These are phyloP conservation scores for Pionites leucogaster DNA, from an alignment of 2,113 vertebrate species.

Conservation along the genomic window DNA sequence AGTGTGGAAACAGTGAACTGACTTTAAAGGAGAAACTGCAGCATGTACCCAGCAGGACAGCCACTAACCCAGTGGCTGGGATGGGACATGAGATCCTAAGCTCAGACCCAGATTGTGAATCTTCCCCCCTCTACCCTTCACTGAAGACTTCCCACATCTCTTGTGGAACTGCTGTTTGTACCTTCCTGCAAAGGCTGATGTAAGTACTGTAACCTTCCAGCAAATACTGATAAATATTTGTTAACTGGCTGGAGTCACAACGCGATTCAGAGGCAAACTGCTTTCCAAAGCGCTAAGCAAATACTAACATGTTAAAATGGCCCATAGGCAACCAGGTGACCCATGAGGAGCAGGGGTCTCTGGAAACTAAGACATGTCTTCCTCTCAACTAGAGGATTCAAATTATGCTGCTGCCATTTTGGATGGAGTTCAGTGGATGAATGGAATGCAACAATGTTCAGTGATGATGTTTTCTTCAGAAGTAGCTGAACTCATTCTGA, in stretches of 20 bases:
- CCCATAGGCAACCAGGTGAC: not conserved
- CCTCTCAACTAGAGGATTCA: not conserved
- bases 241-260: not conserved
- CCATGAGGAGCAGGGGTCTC: not conserved
- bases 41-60: fast-evolving
- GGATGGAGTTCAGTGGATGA: not conserved
- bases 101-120: not conserved
- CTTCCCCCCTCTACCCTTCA: not conserved
- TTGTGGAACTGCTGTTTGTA: not conserved
- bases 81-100: not conserved
- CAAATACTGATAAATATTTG: not conserved
- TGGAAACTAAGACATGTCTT: not conserved
- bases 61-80: not conserved
- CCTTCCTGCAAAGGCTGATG: not conserved
- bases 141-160: not conserved
- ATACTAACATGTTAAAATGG: not conserved
- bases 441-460: not conserved
- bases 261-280: not conserved
- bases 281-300: not conserved
- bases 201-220: not conserved
- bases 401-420: not conserved
- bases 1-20: not conserved
- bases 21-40: not conserved
- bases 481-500: not conserved
- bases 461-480: not conserved